These are phyloP conservation scores for Parnassius mnemosyne DNA, from an alignment of 2,888 invertebrate species.

Conservation along the genomic window DNA sequence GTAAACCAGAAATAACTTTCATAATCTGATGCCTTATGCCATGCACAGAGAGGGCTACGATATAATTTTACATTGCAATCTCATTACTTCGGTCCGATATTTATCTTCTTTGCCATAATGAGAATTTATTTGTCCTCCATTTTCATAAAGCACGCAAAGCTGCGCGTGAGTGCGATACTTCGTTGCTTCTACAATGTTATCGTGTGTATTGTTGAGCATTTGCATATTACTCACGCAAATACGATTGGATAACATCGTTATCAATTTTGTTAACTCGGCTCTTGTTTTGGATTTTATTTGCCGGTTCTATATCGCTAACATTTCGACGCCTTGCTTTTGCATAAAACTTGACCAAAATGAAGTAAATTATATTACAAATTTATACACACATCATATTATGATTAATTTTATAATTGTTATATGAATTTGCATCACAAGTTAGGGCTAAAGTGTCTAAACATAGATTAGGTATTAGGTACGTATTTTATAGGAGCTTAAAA, in stretches of 20 bases:
- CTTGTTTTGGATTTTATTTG: slow-evolving; percentile 12
- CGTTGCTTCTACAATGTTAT: slow-evolving; percentile 48
- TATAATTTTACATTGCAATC: slow-evolving; percentile 22
- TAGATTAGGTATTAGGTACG: too few relatives aligned
- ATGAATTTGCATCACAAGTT: too few relatives aligned
- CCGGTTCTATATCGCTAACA: background rate
- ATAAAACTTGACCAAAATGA: too few relatives aligned
- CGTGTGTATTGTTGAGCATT: slow-evolving; percentile 49
- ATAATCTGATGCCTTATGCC: slow-evolving; percentile 47
- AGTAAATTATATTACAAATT: too few relatives aligned
- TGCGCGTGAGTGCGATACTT: slow-evolving; percentile 53
- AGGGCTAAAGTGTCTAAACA: too few relatives aligned
- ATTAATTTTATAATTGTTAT: too few relatives aligned
- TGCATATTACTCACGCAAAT: slow-evolving; percentile 35
- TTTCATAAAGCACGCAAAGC: slow-evolving; percentile 61
- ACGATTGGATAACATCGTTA: slow-evolving; percentile 11
- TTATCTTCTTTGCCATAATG: slow-evolving; percentile 66
- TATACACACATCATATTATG: too few relatives aligned
- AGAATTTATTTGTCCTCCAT: slow-evolving; percentile 69
- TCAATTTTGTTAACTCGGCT: slow-evolving; percentile 12
- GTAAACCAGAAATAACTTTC: background rate
- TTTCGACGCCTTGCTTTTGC: too few relatives aligned
- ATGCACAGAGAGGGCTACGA: background rate
- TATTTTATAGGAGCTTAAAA: too few relatives aligned
- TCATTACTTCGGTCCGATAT: slow-evolving; percentile 64